Percentiles rank a stretch among this genome's conserved stretches.
phyloP scores from a whole-genome alignment of 2,888 invertebrate species.

The Dorcus parallelipipedus region DNA sequence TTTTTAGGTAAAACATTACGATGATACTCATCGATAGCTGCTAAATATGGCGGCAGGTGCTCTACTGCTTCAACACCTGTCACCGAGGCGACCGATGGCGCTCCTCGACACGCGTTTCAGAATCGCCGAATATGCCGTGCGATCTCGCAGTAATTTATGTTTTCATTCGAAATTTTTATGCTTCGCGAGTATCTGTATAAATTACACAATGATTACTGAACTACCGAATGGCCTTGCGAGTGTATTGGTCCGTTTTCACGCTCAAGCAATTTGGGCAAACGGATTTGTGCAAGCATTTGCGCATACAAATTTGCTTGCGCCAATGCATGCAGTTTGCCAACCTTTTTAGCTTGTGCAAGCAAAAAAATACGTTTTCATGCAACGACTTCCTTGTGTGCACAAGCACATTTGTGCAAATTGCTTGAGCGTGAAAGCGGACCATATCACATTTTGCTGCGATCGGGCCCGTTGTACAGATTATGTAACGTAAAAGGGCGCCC shows the following conservation, averaged over 20 bases:
- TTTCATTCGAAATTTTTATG: neutral
- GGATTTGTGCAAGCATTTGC: too few species aligned
- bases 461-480: too few species aligned
- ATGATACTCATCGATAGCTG: constrained; percentile 9
- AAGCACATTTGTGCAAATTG: too few species aligned
- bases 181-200: neutral
- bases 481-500: too few species aligned
- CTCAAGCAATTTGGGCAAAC: too few species aligned
- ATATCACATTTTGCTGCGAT: neutral
- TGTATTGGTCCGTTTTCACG: too few species aligned
- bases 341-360: too few species aligned
- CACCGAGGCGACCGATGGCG: constrained; percentile 36
- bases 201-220: neutral
- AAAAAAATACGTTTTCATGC: too few species aligned
- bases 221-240: neutral
- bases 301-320: too few species aligned
- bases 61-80: constrained; percentile 39
- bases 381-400: too few species aligned
- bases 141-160: constrained; percentile 19
- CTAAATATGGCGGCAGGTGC: constrained; percentile 40
- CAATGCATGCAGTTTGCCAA: too few species aligned
- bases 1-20: neutral
- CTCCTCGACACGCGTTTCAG: constrained; percentile 31
- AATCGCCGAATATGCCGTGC: constrained; percentile 5
- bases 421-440: too few species aligned